Percentiles rank a stretch among this genome's conserved stretches.
These are phyloP conservation scores for Ranitomeya imitator DNA, from an alignment of 2,113 vertebrate species.

Conservation along the genomic window DNA sequence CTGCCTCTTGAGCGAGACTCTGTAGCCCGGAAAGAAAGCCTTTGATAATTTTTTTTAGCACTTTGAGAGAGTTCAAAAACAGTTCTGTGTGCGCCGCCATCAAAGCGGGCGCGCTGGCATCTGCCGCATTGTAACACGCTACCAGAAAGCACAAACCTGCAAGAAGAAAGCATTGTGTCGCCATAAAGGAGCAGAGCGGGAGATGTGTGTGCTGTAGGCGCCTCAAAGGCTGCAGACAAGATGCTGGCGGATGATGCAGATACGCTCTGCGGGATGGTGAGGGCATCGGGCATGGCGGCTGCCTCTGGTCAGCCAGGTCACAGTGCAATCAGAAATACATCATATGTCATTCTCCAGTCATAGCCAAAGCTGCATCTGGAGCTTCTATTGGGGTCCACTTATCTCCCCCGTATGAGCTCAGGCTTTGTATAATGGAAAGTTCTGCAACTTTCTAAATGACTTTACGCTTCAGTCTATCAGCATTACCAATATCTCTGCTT, in stretches of 20 bases:
- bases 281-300: background rate
- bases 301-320: background rate
- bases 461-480: background rate
- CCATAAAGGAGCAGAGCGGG: slow-evolving; percentile 16
- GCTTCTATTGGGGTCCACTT: background rate
- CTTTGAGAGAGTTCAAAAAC: slow-evolving; percentile 52
- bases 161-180: slow-evolving; percentile 24
- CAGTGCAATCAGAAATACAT: background rate
- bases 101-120: slow-evolving; percentile 38
- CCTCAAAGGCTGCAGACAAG: slow-evolving; percentile 23
- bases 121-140: slow-evolving; percentile 30
- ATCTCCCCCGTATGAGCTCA: background rate
- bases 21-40: slow-evolving; percentile 9
- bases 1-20: slow-evolving; percentile 25
- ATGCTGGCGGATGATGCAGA: slow-evolving; percentile 13
- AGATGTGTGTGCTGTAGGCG: background rate
- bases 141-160: background rate
- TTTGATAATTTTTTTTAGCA: slow-evolving; percentile 40
- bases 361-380: background rate
- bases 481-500: background rate
- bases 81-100: slow-evolving; percentile 14
- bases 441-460: background rate
- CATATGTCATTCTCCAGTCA: background rate
- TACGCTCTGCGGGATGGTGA: background rate
- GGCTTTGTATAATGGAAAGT: background rate